A percentile compares a stretch with the other conserved stretches of the same genome.
Evolutionary conservation across 2,113 vertebrate genomes (phyloP).

Genomic region (Podilymbus podiceps): DNA sequence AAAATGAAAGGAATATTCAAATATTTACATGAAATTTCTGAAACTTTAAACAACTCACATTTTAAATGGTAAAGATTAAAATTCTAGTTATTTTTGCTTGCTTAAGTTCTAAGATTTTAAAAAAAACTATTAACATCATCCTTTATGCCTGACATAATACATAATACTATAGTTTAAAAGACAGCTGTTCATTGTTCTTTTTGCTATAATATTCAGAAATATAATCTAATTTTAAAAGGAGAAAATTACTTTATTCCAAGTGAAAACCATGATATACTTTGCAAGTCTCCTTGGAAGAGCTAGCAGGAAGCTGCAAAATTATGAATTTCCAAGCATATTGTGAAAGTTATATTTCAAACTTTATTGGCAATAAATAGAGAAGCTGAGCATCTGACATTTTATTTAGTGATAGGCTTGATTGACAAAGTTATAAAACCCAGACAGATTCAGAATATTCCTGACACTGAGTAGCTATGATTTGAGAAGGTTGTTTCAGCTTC

Average conservation of each 20-base stretch:
- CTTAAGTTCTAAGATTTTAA: background rate
- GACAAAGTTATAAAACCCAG: background rate
- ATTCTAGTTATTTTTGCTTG: background rate
- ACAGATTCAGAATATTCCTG: background rate
- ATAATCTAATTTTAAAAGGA: background rate
- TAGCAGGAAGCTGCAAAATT: background rate
- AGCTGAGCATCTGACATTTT: background rate
- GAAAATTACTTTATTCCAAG: background rate
- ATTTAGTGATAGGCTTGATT: constrained; percentile 7
- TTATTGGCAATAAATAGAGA: background rate
- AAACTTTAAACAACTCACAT: background rate
- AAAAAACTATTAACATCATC: background rate
- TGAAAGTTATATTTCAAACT: background rate
- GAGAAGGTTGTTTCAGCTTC: background rate
- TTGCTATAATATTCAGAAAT: background rate
- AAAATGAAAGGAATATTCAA: background rate
- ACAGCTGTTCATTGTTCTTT: background rate
- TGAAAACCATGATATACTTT: background rate
- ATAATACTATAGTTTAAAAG: background rate
- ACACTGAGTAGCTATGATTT: background rate
- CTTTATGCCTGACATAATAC: background rate
- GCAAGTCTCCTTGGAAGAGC: background rate
- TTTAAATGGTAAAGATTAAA: background rate
- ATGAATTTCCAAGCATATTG: background rate
- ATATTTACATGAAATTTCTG: background rate